These are phyloP conservation scores for Monochamus alternatus DNA, from an alignment of 2,888 invertebrate species.

Conservation along the genomic window DNA sequence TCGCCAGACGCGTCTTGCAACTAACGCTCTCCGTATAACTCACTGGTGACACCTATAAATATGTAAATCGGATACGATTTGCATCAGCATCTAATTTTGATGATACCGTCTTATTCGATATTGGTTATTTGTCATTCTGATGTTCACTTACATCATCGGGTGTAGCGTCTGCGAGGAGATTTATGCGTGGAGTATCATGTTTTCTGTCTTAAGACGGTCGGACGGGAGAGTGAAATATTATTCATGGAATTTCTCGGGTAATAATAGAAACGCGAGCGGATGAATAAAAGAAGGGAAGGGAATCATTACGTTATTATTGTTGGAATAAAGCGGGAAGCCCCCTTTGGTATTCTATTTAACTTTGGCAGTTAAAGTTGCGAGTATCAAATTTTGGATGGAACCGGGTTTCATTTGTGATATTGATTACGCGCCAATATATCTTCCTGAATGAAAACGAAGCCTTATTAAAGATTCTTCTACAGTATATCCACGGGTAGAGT, in stretches of 20 bases:
- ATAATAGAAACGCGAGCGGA: conserved; percentile 26
- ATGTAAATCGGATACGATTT: conserved; percentile 45
- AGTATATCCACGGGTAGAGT: no score
- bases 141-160: conserved; percentile 48
- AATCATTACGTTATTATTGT: conserved; percentile 11
- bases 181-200: conserved; percentile 36
- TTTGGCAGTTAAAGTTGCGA: conserved; percentile 8
- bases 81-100: conserved; percentile 47
- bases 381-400: neutral
- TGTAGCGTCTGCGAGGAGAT: conserved; percentile 39
- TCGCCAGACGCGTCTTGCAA: conserved; percentile 40
- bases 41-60: conserved; percentile 44
- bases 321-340: conserved; percentile 1
- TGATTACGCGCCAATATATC: neutral
- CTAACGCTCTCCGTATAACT: conserved; percentile 39
- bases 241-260: conserved; percentile 33
- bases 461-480: no score
- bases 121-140: conserved; percentile 49
- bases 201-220: conserved; percentile 14
- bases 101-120: conserved; percentile 38
- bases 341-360: conserved; percentile 1
- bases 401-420: neutral
- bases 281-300: neutral
- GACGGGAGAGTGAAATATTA: conserved; percentile 21
- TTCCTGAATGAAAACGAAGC: neutral